Evolutionary conservation across 2,888 invertebrate species (phyloP), one percentile per base, ranked within the genome.

Genomic region (Hydrotaea diabolus): DNA sequence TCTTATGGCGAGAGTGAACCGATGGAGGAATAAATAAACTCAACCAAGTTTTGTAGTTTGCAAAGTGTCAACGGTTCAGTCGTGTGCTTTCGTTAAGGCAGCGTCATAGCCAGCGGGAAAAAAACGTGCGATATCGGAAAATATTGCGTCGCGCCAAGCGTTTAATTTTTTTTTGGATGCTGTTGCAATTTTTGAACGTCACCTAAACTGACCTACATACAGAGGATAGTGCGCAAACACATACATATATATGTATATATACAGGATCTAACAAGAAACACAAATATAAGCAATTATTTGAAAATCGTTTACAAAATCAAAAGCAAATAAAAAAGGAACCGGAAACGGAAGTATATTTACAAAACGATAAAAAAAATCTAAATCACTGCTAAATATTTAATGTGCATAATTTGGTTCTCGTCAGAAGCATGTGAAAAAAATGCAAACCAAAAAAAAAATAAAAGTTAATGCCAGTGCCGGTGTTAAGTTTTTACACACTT

Each of bases 41-140:
- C 64, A 64, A 21, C 39, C 11, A 59, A 17, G 39, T 66, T 17
- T 39, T 43, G 17, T 39, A 13, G 43, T 36, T 66, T 66, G 36
- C 8, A n/a, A 66, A 36, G 31, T 66, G 66, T 19, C 66, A 39
- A 39, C 43, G 5, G 66, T 66, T 59, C 43, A 66, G 66, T 66
- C 39, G 17, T 66, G 11, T 43, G 66, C 66, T 66, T 39, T 19
- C 66, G 66, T 66, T 36, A 66, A 43, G 39, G 43, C 66, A 66
- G 66, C 66, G 39, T 66, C 66, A 66, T 66, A 17, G 66, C 66
- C 66, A 66, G 39, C 66, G 66, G 66, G 39, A 66, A 66, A 66
- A 39, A 43, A 23, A 15, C 23, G 15, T 23, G 21, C 13, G 59
- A 59, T 23, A 59, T 23, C 59, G 59, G 59, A 26, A 26, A 59